Evolutionary conservation across 2,113 vertebrate species (phyloP), one percentile per base, ranked within the genome.

Genomic region (Microtus pennsylvanicus): DNA sequence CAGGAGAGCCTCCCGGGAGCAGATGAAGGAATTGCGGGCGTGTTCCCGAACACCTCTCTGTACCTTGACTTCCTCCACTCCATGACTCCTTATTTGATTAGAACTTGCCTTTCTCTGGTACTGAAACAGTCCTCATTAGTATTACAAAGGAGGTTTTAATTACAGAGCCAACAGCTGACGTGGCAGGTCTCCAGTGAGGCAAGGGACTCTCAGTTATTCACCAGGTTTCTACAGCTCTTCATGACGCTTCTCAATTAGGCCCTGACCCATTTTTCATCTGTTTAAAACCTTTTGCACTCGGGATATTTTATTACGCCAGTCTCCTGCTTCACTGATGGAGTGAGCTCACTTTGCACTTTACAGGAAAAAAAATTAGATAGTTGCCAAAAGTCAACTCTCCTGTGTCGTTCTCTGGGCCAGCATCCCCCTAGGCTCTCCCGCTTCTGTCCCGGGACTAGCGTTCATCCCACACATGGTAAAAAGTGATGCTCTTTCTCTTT

Each of bases 231-330:
- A 1, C 52, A 78, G 65, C 67, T 88, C 74, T 67, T 97, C 35
- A 52, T 76, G 55, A 75, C 19, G n/a, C 65, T 91, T 89, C 28
- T 47, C 72, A 85, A 85, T 91, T 69, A 89, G n/a, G 17, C 22
- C 22, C 5, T 33, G 50, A 86, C 2, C 38, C 78, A 81, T 45
- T 86, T 89, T 91, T 55, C 63, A 35, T 76, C 35, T 80, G 72
- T 63, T 89, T 86, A 52, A 93, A 93, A 91, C 55, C 28, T 72
- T 88, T 94, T 58, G 45, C 12, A 74, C 91, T 80, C 45, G 42
- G 30, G 65, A 67, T 38, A 80, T 69, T 95, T 70, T 92, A 81
- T 89, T 88, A 86, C 14, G 75, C 81, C 30, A 65, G 47, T 28
- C 5, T 89, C 26, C 61, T 42, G 10, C 38, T 90, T 76, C 76